These are phyloP conservation scores for Phaenicophaeus curvirostris DNA, from an alignment of 2,797 vertebrate genomes.

Conservation along the genomic window DNA sequence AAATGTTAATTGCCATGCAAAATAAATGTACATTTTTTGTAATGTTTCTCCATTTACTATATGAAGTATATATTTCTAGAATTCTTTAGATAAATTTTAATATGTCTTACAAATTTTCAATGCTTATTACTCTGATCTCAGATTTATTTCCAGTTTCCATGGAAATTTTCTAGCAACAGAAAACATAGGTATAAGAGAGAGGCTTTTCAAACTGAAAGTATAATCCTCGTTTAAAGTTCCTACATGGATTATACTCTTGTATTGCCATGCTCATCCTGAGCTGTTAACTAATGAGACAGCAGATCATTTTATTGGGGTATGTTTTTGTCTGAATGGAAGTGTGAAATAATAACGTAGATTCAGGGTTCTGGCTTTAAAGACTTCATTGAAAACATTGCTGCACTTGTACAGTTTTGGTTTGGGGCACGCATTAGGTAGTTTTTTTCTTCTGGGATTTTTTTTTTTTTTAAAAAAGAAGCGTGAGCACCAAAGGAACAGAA, in stretches of 20 bases:
- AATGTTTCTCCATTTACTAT: not conserved
- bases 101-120: not conserved
- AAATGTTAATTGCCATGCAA: not conserved
- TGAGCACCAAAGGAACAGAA: not conserved
- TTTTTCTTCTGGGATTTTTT: not conserved
- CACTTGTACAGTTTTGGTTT: not conserved
- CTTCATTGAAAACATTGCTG: not conserved
- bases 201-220: not conserved
- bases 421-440: not conserved
- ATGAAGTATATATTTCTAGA: not conserved
- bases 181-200: not conserved
- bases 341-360: not conserved
- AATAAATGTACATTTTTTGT: not conserved
- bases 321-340: not conserved
- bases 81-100: not conserved
- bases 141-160: not conserved
- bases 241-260: not conserved
- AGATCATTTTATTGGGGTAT: not conserved
- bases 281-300: not conserved
- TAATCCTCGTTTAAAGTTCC: not conserved
- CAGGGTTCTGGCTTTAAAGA: not conserved
- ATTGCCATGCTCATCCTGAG: not conserved
- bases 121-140: not conserved
- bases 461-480: not conserved
- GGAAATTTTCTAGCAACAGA: not conserved